phyloP scores from a whole-genome alignment of 1,140 invertebrate species.

The Drosophila miranda region DNA sequence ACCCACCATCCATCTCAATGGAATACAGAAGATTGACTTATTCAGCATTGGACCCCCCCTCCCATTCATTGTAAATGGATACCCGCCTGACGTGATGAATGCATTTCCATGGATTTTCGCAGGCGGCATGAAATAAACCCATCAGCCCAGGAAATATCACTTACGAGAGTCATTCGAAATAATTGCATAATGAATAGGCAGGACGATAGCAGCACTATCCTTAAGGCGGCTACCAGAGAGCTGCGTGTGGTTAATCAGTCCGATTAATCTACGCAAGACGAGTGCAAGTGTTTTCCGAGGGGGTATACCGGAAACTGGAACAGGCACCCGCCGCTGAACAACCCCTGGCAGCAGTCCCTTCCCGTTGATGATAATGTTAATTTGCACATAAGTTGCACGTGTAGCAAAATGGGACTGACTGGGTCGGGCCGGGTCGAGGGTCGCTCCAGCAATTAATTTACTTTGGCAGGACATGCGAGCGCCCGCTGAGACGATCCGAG shows the following conservation, averaged over 20 bases:
- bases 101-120: slow-evolving; percentile 21
- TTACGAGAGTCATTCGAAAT: slow-evolving; percentile 78
- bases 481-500: slow-evolving; percentile 44
- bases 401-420: slow-evolving; percentile 30
- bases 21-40: neutral
- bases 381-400: slow-evolving; percentile 66
- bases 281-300: slow-evolving; percentile 31
- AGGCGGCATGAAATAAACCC: slow-evolving; percentile 18
- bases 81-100: slow-evolving; percentile 38
- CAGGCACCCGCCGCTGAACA: neutral
- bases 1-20: slow-evolving; percentile 8
- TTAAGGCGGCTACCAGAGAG: neutral
- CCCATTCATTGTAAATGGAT: slow-evolving; percentile 19
- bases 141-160: slow-evolving; percentile 67
- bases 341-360: slow-evolving; percentile 11
- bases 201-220: slow-evolving; percentile 22
- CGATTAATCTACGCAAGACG: slow-evolving; percentile 76
- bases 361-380: slow-evolving; percentile 71
- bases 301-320: slow-evolving; percentile 4
- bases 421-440: slow-evolving; percentile 24
- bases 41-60: neutral
- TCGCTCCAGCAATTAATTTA: slow-evolving; percentile 73
- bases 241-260: slow-evolving; percentile 75
- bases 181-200: slow-evolving; percentile 78
- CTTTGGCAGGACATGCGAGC: slow-evolving; percentile 78